Base-by-base conservation (phyloP, 2,797 vertebrate species). In the Microchirus variegatus region DNA sequence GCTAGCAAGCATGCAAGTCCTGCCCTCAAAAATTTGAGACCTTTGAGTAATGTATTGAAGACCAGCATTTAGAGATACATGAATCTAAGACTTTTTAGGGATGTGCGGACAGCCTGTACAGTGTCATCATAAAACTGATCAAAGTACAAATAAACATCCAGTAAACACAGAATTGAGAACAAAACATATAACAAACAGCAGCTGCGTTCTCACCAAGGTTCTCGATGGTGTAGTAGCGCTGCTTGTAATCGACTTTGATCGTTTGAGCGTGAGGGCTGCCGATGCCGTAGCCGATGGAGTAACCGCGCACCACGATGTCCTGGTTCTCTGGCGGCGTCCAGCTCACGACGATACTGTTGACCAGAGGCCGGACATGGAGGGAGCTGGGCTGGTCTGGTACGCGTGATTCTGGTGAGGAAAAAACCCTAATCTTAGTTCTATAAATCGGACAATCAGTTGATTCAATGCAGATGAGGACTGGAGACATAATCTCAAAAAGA, bases 261-360 rank as follows among this genome's bases (percentile, higher is more conserved):
- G 95, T 98, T 92, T 98, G 95, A 1, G 97, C 95, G 0, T 99
- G 97, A 12, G 98, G 98, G 48, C 96, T 99, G 67, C 98, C 98
- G 5, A 99, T 93, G 63, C 98, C 98, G 0, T 99, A 99, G 42
- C 95, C 94, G 16, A 99, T 99, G 12, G 90, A 93, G 37, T 99
- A 99, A 15, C 98, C 98, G n/a, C 98, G 92, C 61, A 99, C 97
- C 81, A 99, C 95, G 0, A 98, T 96, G 86, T 99, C 95, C 92
- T 99, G 97, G 90, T 98, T 98, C 87, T 98, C 97, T 0, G 98
- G 98, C 0, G 98, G 98, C 0, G 98, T 99, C 98, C 98, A 99
- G 89, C 98, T 99, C 19, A 99, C 98, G 42, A 99, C 97, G 0
- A 99, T 99, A 66, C 96, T 98, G 77, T 95, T 99, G 65, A 98